phyloP scores from a whole-genome alignment of 2,888 invertebrate genomes.

The Stenodera caucasica region DNA sequence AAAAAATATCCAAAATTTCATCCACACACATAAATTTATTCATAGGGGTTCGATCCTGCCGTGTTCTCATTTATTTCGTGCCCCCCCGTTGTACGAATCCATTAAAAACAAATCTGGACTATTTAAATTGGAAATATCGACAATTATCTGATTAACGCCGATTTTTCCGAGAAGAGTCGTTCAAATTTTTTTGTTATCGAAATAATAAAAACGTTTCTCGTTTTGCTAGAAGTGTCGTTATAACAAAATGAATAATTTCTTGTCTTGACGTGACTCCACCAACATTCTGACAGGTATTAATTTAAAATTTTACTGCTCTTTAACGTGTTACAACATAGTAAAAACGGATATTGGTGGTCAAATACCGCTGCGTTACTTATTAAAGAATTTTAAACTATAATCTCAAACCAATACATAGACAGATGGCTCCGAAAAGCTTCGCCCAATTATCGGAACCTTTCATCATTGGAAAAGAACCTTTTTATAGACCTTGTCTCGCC shows the following conservation, averaged over 20 bases:
- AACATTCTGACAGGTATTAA: conserved; percentile 5
- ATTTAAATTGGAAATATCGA: background rate
- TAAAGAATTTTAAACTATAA: conserved; percentile 9
- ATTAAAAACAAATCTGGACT: background rate
- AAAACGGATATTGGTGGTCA: conserved; percentile 12
- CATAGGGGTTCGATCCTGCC: conserved; percentile 9
- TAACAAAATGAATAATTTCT: conserved; percentile 5
- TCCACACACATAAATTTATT: background rate
- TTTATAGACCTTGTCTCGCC: background rate
- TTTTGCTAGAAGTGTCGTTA: conserved; percentile 10
- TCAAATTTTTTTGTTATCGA: background rate
- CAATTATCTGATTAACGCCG: background rate
- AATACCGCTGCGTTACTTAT: conserved; percentile 12
- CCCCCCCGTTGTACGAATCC: background rate
- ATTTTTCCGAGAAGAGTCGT: conserved; percentile 2
- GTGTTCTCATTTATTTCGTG: conserved; percentile 1
- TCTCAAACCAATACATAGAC: conserved; percentile 2
- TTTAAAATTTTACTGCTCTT: conserved; percentile 18
- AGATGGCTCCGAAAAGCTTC: conserved; percentile 5
- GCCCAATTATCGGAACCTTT: conserved; percentile 12
- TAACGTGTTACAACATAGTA: conserved; percentile 17
- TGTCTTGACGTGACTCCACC: conserved; percentile 10
- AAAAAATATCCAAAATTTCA: background rate
- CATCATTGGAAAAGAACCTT: background rate
- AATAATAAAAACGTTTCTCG: background rate